phyloP scores from a whole-genome alignment of 30 jellyfish, hydroid and myxozoan species.

The Catostylus mosaicus region DNA sequence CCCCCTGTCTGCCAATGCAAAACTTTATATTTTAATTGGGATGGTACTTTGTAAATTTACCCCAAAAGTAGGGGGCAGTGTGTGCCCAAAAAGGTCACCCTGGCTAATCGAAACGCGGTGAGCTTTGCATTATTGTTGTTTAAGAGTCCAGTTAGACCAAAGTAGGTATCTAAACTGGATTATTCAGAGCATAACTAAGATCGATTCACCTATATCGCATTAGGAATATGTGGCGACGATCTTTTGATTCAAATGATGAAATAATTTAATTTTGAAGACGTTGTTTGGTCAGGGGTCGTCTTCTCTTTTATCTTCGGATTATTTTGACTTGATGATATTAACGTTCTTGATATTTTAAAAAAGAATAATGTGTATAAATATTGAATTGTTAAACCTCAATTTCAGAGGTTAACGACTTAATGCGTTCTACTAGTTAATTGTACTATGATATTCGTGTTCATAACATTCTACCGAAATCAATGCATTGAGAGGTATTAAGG shows the following conservation, averaged over 20 bases:
- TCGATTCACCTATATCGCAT: neutral
- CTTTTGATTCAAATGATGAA: neutral
- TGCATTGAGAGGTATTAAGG: neutral
- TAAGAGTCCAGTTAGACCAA: no score
- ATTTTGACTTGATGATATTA: neutral
- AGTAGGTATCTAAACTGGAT: no score
- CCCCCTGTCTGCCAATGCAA: no score
- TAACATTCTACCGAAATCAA: neutral
- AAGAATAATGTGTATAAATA: neutral
- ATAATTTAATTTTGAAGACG: neutral
- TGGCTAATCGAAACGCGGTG: no score
- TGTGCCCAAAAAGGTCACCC: no score
- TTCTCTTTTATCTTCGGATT: neutral
- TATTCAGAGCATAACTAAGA: neutral
- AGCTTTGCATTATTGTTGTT: no score
- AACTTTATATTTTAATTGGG: no score
- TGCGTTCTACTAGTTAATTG: neutral
- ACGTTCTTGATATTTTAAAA: neutral
- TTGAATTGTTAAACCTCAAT: neutral
- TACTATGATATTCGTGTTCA: neutral
- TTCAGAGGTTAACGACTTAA: no score
- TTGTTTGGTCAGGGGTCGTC: constrained; percentile 2
- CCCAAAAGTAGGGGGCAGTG: no score
- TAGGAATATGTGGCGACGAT: neutral
- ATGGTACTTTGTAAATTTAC: no score